Base-by-base conservation (phyloP, 2,113 vertebrate genomes). In the Toxotes jaculatrix region DNA sequence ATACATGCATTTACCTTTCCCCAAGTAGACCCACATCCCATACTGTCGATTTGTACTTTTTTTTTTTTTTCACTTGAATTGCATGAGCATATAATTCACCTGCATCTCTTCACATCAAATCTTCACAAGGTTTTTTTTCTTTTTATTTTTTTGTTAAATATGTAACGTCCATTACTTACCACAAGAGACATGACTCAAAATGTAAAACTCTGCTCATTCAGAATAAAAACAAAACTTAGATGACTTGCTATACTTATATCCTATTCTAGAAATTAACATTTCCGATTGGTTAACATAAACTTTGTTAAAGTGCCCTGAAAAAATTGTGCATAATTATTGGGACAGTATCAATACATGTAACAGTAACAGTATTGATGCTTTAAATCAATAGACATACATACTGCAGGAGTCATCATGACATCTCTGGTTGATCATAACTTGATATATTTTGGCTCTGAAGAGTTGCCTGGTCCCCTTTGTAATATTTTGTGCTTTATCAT, bases 1-100 rank as follows among this genome's bases (percentile, higher is more conserved):
- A 94, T 97, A 97, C 98, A 99, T 99, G 97, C 97, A 97, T 96
- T 97, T 96, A 95, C 93, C 96, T 97, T 96, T 96, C 92, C 95
- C 95, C 93, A 96, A 96, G 93, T 95, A 94, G 85, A 88, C 88
- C 89, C 95, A 96, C 96, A 96, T 80, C 81, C 83, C 65, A 88
- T 75, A 94, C 93, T 96, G 95, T 93, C n/a, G 40, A 80, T 72
- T 51, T 79, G 74, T 63, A 75, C 34, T 76, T 81, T 95, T 92
- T 7, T 32, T 95, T 92, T 95, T 91, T 59, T 57, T 23, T 1
- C 93, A 76, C 90, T 96, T 93, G 93, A 95, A 82, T 95, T 95
- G 92, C 93, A 96, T 92, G 93, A 94, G 95, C 86, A 92, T 89
- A 89, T 87, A 86, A 78, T 92, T 89, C 87, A 91, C 75, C 88